Percentiles rank a stretch among this genome's conserved stretches.
These are phyloP conservation scores for Pygoscelis antarcticus DNA, from an alignment of 2,113 vertebrate genomes.

Conservation along the genomic window DNA sequence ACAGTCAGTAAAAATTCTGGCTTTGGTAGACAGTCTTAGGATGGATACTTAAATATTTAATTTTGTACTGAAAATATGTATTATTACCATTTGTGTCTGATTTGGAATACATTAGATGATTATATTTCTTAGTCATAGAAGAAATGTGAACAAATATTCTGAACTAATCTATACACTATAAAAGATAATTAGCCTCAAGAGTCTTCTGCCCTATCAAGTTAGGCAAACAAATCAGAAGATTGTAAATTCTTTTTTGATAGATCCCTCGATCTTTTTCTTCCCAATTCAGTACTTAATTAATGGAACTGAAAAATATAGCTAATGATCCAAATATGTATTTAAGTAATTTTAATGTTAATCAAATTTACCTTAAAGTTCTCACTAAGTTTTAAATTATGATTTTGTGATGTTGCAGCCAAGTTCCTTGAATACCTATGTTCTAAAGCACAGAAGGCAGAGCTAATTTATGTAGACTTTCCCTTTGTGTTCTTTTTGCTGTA, in stretches of 20 bases:
- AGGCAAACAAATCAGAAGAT: neutral
- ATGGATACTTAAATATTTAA: neutral
- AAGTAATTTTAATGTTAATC: neutral
- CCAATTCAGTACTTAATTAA: neutral
- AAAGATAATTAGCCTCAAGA: neutral
- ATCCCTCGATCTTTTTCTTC: neutral
- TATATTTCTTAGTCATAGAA: neutral
- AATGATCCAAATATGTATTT: neutral
- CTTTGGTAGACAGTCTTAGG: neutral
- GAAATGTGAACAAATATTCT: neutral
- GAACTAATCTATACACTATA: neutral
- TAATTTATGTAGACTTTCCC: neutral
- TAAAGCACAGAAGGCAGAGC: neutral
- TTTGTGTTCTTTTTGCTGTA: neutral
- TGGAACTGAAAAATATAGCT: neutral
- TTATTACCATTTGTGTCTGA: neutral
- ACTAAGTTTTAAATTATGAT: neutral
- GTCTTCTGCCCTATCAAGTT: neutral
- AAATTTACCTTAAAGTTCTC: neutral
- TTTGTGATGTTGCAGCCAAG: neutral
- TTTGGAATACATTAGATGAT: neutral
- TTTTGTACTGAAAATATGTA: neutral
- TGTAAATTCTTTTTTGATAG: neutral
- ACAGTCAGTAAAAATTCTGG: neutral
- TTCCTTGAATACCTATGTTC: neutral